phyloP scores from a whole-genome alignment of 2,797 vertebrate genomes.

The Orestias chungarensis region DNA sequence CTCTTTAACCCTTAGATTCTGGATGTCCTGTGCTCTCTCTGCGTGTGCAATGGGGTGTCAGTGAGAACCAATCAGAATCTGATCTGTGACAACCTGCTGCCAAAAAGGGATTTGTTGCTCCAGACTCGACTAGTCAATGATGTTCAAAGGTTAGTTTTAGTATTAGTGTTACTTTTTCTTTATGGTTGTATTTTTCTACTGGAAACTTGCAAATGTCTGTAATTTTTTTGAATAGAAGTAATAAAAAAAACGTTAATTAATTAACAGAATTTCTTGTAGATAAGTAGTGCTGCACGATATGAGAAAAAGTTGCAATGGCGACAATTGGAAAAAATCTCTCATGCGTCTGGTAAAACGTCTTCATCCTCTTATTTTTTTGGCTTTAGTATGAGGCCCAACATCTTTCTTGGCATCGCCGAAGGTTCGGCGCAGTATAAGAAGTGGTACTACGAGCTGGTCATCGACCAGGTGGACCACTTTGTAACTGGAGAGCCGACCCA shows the following conservation, averaged over 20 bases:
- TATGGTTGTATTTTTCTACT: background rate
- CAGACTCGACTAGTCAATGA: slow-evolving; percentile 96
- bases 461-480: slow-evolving; percentile 96
- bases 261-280: too few relatives aligned
- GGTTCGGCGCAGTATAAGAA: slow-evolving; percentile 98
- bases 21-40: slow-evolving; percentile 95
- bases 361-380: slow-evolving; percentile 9
- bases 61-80: slow-evolving; percentile 98
- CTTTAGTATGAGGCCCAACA: slow-evolving; percentile 93
- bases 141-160: slow-evolving; percentile 95
- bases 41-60: slow-evolving; percentile 96
- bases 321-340: background rate
- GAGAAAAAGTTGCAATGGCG: background rate
- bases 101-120: slow-evolving; percentile 92
- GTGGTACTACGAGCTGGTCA: slow-evolving; percentile 98
- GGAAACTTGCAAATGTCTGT: background rate
- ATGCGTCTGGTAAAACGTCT: too few relatives aligned
- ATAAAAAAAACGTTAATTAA: too few relatives aligned
- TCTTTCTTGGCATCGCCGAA: slow-evolving; percentile 95
- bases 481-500: slow-evolving; percentile 93
- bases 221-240: too few relatives aligned
- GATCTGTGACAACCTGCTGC: slow-evolving; percentile 96
- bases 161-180: too few relatives aligned
- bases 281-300: background rate
- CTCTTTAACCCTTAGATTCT: slow-evolving; percentile 83